Percentiles rank a stretch among this genome's conserved stretches.
These are phyloP conservation scores for Numenius arquata DNA, from an alignment of 2,113 vertebrate genomes.

Conservation along the genomic window DNA sequence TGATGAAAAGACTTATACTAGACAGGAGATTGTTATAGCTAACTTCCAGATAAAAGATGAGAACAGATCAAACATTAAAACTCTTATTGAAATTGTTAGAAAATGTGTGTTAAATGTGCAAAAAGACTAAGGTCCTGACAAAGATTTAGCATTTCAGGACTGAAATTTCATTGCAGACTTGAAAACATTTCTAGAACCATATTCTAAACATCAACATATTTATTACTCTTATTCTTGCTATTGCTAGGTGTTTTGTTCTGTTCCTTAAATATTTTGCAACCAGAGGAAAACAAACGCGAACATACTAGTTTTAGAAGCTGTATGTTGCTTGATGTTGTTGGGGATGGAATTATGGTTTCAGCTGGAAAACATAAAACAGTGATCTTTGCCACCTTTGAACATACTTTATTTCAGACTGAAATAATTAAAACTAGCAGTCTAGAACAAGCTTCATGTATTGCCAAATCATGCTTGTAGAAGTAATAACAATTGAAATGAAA, in stretches of 20 bases:
- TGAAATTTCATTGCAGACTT: neutral
- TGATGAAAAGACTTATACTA: neutral
- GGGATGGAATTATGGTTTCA: neutral
- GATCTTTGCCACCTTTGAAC: neutral
- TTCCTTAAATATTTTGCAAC: neutral
- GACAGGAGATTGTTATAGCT: neutral
- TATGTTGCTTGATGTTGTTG: neutral
- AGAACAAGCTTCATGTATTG: neutral
- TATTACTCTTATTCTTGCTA: neutral
- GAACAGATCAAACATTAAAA: neutral
- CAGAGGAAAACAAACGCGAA: neutral
- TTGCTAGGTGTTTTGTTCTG: neutral
- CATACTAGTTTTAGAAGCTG: neutral
- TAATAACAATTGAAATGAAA: neutral
- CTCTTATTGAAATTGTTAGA: neutral
- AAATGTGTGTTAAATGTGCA: rapidly evolving
- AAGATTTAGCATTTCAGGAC: neutral
- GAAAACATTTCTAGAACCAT: neutral
- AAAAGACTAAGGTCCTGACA: neutral
- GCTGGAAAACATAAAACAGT: neutral
- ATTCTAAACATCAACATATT: neutral
- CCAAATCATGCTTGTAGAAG: neutral
- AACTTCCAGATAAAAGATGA: neutral
- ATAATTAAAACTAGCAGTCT: neutral
- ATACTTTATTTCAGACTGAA: neutral